Percentiles rank a stretch among this genome's conserved stretches.
Evolutionary conservation across 2,113 vertebrate genomes (phyloP).

Genomic region (Poeciliopsis prolifica): DNA sequence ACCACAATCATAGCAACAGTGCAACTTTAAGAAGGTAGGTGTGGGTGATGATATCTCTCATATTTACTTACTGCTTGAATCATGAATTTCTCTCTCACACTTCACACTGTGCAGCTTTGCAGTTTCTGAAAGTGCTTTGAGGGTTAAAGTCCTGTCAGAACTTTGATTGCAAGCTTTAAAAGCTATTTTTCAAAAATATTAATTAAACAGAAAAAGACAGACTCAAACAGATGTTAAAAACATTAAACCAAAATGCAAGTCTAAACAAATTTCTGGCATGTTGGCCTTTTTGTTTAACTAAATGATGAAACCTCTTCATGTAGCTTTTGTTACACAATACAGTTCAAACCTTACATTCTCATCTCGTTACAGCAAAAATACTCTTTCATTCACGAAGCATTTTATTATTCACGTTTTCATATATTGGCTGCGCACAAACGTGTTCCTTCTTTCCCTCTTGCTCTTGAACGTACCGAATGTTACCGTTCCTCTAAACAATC

Average conservation of each 20-base stretch:
- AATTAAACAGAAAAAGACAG: constrained; percentile 16
- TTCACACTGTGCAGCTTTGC: constrained; percentile 12
- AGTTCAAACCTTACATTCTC: constrained; percentile 59
- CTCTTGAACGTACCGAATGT: constrained; percentile 39
- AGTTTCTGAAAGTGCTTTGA: constrained; percentile 10
- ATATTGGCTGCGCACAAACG: constrained; percentile 35
- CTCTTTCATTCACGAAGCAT: constrained; percentile 61
- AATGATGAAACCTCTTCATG: constrained; percentile 43
- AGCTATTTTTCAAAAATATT: neutral
- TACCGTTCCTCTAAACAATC: constrained; percentile 47
- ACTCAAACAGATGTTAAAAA: constrained; percentile 38
- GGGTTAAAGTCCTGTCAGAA: constrained; percentile 1
- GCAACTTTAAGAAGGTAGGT: constrained; percentile 11
- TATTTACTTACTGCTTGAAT: constrained; percentile 11
- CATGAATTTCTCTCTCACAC: constrained; percentile 12
- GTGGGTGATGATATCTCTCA: constrained; percentile 2
- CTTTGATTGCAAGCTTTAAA: constrained; percentile 35
- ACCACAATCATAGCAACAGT: constrained; percentile 44
- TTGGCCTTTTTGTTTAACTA: constrained; percentile 28
- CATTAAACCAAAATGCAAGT: constrained; percentile 14
- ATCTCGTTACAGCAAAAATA: constrained; percentile 74
- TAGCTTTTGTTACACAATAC: constrained; percentile 41
- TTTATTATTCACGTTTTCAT: constrained; percentile 13
- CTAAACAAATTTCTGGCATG: constrained; percentile 27
- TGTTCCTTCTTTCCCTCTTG: constrained; percentile 28